Percentiles rank a stretch among this genome's conserved stretches.
Conservation (phyloP, 30 jellyfish, hydroid and myxozoan genomes). For the Hydractinia symbiolongicarpus region DNA sequence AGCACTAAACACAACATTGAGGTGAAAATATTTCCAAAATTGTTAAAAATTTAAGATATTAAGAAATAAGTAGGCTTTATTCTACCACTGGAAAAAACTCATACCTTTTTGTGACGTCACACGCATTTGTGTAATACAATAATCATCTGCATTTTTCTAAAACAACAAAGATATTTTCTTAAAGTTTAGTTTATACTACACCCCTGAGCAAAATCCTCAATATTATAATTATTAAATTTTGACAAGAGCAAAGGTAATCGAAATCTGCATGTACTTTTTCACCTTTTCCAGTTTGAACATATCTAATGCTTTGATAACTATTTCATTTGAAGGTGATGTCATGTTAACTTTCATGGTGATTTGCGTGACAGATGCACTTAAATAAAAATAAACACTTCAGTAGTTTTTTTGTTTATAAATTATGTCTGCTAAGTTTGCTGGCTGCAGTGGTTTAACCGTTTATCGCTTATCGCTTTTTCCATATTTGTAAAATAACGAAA, state of each 20-base stretch:
- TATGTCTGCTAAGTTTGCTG: too few species aligned
- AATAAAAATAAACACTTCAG: background rate
- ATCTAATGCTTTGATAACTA: slow-evolving; percentile 45
- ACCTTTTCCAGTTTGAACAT: slow-evolving; percentile 23
- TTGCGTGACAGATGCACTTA: slow-evolving; percentile 40
- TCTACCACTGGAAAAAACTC: background rate
- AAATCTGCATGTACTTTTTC: background rate
- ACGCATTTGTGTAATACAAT: slow-evolving; percentile 15
- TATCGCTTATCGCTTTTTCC: too few species aligned
- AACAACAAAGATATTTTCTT: background rate
- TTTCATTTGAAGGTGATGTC: slow-evolving; percentile 57
- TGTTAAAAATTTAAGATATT: too few species aligned
- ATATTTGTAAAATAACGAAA: too few species aligned
- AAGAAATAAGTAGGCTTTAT: too few species aligned
- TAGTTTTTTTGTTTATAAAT: background rate
- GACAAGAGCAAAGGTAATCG: background rate
- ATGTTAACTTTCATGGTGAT: slow-evolving; percentile 42
- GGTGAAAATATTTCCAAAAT: too few species aligned
- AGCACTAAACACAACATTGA: slow-evolving; percentile 20
- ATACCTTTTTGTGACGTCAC: background rate
- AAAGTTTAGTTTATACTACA: background rate
- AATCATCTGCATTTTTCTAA: slow-evolving; percentile 12
- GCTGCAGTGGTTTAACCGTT: too few species aligned
- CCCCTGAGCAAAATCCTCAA: background rate
- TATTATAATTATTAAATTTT: background rate